Conservation (phyloP, 2,113 vertebrate genomes). For the Oryzias melastigma region DNA sequence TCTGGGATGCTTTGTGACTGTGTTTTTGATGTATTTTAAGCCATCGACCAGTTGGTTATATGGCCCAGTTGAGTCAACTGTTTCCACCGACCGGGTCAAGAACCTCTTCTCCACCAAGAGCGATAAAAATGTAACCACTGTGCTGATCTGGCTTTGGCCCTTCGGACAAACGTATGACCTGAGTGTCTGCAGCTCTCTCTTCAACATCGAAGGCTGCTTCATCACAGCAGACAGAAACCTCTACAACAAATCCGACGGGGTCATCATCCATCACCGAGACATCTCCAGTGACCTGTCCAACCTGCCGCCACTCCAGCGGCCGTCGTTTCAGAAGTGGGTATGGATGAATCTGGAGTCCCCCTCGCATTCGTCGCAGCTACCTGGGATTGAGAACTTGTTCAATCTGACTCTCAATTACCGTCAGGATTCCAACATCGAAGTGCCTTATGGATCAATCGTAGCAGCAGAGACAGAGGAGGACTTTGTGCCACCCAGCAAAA, state of each 20-base stretch:
- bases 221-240: constrained; percentile 90
- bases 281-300: constrained; percentile 91
- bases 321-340: constrained; percentile 95
- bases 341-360: constrained; percentile 99
- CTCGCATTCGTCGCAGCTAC: constrained; percentile 89
- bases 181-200: constrained; percentile 86
- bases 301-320: constrained; percentile 86
- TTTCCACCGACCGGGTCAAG: constrained; percentile 87
- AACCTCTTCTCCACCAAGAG: constrained; percentile 86
- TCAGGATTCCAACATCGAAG: constrained; percentile 93
- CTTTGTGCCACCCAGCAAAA: constrained; percentile 92
- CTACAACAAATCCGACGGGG: constrained; percentile 90
- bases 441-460: constrained; percentile 95
- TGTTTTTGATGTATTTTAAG: constrained; percentile 95
- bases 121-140: constrained; percentile 87
- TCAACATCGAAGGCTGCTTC: constrained; percentile 90
- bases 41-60: constrained; percentile 92
- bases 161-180: constrained; percentile 93
- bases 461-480: constrained; percentile 84
- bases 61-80: constrained; percentile 88
- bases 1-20: constrained; percentile 92
- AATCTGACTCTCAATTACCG: constrained; percentile 95
- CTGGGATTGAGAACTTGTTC: constrained; percentile 91
- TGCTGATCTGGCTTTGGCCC: constrained; percentile 96
- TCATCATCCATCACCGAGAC: constrained; percentile 93